phyloP scores from a whole-genome alignment of 2,888 invertebrate genomes.

The Oscheius myriophilus region DNA sequence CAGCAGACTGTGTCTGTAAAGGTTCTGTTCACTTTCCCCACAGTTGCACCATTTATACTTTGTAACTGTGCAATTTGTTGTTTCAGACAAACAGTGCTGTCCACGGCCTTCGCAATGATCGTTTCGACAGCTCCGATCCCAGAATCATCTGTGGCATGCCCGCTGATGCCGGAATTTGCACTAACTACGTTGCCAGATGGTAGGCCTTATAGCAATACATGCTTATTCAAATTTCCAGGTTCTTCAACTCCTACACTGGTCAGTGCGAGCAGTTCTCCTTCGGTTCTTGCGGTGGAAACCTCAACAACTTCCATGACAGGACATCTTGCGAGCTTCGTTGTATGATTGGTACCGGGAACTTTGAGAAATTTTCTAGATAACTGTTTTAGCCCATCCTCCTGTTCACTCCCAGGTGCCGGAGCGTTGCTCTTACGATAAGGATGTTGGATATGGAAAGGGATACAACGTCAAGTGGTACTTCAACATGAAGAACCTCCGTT shows the following conservation, averaged over 20 bases:
- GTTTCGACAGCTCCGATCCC: constrained; percentile 18
- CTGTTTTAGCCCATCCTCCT: constrained; percentile 34
- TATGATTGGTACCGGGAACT: constrained; percentile 38
- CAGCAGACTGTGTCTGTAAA: constrained; percentile 3
- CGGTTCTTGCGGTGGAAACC: constrained; percentile 68
- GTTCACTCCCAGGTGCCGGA: constrained; percentile 58
- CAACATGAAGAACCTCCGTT: constrained; percentile 66
- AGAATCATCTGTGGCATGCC: constrained; percentile 57
- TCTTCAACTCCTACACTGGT: constrained; percentile 64
- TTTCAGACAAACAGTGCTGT: constrained; percentile 8
- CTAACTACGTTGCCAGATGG: constrained; percentile 61
- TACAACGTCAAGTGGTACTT: constrained; percentile 69
- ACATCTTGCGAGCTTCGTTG: constrained; percentile 52
- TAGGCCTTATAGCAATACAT: constrained; percentile 6
- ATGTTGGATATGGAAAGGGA: constrained; percentile 64
- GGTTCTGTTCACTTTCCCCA: constrained; percentile 7
- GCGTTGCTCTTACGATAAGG: constrained; percentile 60
- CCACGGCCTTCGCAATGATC: no score
- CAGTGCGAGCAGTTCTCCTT: constrained; percentile 68
- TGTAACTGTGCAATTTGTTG: neutral
- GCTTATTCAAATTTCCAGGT: constrained; percentile 41
- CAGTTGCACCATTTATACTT: neutral
- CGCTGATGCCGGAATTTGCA: constrained; percentile 65
- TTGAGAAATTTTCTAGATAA: neutral
- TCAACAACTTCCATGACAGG: constrained; percentile 65